A percentile compares a stretch with the other conserved stretches of the same genome.
These are phyloP conservation scores for Iguana delicatissima DNA, from an alignment of 2,797 vertebrate species.

Conservation along the genomic window DNA sequence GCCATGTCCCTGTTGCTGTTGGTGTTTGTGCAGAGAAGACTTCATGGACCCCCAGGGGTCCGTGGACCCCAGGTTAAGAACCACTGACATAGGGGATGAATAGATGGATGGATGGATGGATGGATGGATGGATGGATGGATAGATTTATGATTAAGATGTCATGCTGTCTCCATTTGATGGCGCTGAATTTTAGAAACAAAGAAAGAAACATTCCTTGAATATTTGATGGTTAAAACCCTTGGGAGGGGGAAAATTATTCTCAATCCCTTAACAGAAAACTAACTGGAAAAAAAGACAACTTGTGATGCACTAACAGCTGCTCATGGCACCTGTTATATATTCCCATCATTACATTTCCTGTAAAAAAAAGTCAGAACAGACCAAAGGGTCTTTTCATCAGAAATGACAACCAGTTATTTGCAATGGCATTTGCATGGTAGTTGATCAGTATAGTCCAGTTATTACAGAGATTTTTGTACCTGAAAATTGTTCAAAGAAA, in stretches of 20 bases:
- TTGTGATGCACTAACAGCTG: constrained; percentile 77
- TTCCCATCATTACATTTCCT: constrained; percentile 67
- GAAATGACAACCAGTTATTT: constrained; percentile 46
- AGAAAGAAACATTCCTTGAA: constrained; percentile 55
- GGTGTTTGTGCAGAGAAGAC: too few species aligned
- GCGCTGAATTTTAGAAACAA: not conserved
- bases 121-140: too few species aligned
- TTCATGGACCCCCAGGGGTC: too few species aligned
- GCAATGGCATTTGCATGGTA: constrained; percentile 51
- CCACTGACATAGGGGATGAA: too few species aligned
- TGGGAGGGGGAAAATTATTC: constrained; percentile 51
- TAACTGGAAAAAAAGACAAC: constrained; percentile 67
- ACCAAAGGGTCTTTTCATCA: constrained; percentile 50
- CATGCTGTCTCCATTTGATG: not conserved
- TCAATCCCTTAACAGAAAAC: constrained; percentile 72
- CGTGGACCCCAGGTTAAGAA: too few species aligned
- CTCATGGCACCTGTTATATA: constrained; percentile 77
- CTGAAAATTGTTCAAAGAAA: not conserved
- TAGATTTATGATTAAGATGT: constrained; percentile 41
- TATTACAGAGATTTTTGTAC: not conserved
- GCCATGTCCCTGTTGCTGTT: too few species aligned
- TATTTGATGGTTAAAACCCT: constrained; percentile 54
- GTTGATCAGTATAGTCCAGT: constrained; percentile 32
- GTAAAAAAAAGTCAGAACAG: constrained; percentile 64
- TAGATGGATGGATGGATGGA: too few species aligned